Conservation (phyloP, 1,140 invertebrate genomes). For the Watersipora subatra region DNA sequence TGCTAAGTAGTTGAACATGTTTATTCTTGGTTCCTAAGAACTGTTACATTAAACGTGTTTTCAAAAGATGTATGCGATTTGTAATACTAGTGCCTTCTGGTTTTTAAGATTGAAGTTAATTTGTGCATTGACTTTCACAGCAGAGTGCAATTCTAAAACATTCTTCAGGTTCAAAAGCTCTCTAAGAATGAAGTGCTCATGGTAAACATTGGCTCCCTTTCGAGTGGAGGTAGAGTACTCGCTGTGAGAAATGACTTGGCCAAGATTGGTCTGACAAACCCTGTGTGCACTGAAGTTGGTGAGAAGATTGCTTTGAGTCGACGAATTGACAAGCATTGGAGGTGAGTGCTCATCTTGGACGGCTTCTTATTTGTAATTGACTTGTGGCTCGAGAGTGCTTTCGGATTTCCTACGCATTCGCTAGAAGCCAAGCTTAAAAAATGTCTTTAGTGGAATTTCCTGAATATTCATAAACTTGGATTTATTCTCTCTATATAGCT, state of each 20-base stretch:
- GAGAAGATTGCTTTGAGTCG: slow-evolving; percentile 97
- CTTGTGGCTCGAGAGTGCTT: not conserved
- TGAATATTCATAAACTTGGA: not conserved
- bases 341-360: slow-evolving; percentile 45
- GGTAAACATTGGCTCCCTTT: slow-evolving; percentile 97
- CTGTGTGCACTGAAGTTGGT: slow-evolving; percentile 94
- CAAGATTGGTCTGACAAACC: slow-evolving; percentile 89
- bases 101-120: no score
- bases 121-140: no score
- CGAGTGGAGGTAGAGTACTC: slow-evolving; percentile 87
- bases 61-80: no score
- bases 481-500: not conserved
- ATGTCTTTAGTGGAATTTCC: not conserved
- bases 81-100: no score
- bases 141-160: no score
- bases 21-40: no score
- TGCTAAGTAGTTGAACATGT: no score
- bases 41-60: no score
- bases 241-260: slow-evolving; percentile 94
- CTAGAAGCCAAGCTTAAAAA: not conserved
- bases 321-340: slow-evolving; percentile 97
- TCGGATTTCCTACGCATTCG: not conserved
- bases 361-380: not conserved
- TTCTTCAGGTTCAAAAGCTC: slow-evolving; percentile 63
- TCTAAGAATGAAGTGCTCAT: slow-evolving; percentile 74